Evolutionary conservation across 2,888 invertebrate genomes (phyloP).

Genomic region (Rhagonycha lutea): DNA sequence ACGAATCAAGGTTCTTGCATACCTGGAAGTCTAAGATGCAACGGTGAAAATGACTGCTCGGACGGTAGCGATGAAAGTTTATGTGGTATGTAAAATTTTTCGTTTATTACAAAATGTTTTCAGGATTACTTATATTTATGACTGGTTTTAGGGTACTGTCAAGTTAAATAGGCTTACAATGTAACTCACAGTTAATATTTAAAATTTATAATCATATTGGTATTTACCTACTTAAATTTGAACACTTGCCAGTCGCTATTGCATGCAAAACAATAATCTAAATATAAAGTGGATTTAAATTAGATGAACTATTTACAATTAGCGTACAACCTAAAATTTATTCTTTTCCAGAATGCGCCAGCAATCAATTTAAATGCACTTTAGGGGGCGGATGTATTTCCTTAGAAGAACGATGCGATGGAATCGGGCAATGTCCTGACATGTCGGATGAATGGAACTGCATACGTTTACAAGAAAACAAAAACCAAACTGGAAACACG

Average conservation of each 20-base stretch:
- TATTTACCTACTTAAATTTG: constrained; percentile 1
- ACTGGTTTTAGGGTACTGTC: neutral
- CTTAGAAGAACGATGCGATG: constrained; percentile 60
- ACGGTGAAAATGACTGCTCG: constrained; percentile 61
- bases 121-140: neutral
- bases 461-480: constrained; percentile 34
- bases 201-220: neutral
- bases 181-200: neutral
- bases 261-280: neutral
- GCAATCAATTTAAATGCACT: constrained; percentile 61
- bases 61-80: constrained; percentile 63
- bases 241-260: neutral
- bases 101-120: neutral
- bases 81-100: constrained; percentile 52
- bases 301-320: neutral
- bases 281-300: constrained; percentile 3
- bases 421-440: constrained; percentile 64
- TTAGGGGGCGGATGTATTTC: constrained; percentile 65
- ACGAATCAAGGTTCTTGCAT: constrained; percentile 63
- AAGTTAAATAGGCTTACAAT: neutral
- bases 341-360: constrained; percentile 55
- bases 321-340: neutral
- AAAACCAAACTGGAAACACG: neutral
- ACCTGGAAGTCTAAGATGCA: constrained; percentile 62
- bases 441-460: constrained; percentile 68